Base-by-base conservation (phyloP, 2,797 vertebrate genomes). In the Pogoniulus pusillus region DNA sequence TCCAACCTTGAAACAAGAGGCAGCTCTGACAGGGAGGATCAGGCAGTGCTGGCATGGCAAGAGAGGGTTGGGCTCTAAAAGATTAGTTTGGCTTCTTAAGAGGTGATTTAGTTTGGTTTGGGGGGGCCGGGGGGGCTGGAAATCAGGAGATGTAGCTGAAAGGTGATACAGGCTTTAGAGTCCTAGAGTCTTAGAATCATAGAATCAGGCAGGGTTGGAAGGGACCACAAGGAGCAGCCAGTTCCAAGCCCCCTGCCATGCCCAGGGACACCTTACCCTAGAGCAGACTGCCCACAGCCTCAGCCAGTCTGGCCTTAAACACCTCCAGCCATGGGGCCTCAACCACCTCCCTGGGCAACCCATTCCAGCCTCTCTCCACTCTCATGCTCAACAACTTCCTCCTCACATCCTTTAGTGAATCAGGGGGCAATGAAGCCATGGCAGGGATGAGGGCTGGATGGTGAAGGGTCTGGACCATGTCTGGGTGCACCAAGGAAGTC, bases 1-100 rank as follows among this genome's bases (percentile, higher is more conserved):
- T 90, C 58, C 78, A 96, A 65, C 72, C 90, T 90, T 94, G 95
- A 95, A 94, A 95, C 45, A 54, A 91, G 93, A 95, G 41, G 94
- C 91, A 88, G 78, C 41, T 24, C 62, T 5, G 2, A 12, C 15
- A 2, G 72, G 32, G 57, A 91, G 73, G 82, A 85, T 91, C 85
- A 76, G 41, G 23, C 65, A 37, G 62, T 0, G 2, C 51, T 91
- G 65, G 91, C 93, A 89, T 2, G 0, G 72, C 1, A 1, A 63
- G 71, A 4, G 43, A 83, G 55, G 49, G 49, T 51, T 79, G 26
- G 69, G 27, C 78, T 77, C 41, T 87, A 43, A 57, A 76, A 86
- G 75, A 94, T 91, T 82, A 93, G 41, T 74, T 77, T 4, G 0
- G 68, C 58, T 80, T 91, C 75, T 90, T 85, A 77, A 77, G 84